A percentile compares a stretch with the other conserved stretches of the same genome.
These are phyloP conservation scores for Naja naja DNA, from an alignment of 2,113 vertebrate species.

Conservation along the genomic window DNA sequence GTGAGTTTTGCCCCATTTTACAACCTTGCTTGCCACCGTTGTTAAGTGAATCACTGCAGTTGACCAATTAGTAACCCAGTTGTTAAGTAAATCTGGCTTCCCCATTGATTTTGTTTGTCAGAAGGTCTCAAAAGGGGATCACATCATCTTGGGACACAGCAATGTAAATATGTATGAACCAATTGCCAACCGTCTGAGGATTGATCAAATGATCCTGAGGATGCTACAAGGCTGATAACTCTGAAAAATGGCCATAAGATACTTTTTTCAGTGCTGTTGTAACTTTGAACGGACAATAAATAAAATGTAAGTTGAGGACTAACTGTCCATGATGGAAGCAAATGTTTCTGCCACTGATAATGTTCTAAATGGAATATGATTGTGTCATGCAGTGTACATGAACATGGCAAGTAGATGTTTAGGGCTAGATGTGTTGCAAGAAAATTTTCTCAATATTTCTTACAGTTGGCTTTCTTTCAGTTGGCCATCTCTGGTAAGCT, in stretches of 20 bases:
- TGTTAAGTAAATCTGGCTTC: not conserved
- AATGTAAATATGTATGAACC: not conserved
- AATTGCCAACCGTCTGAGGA: not conserved
- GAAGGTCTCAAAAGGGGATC: not conserved
- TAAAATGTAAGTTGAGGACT: not conserved
- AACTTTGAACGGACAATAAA: not conserved
- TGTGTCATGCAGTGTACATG: not conserved
- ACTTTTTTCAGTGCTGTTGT: not conserved
- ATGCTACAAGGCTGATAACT: not conserved
- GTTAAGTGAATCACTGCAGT: not conserved
- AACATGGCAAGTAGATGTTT: not conserved
- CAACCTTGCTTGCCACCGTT: not conserved
- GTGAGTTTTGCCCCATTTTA: not conserved
- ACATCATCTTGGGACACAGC: not conserved
- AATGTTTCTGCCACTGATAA: not conserved
- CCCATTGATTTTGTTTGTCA: not conserved
- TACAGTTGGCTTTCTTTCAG: not conserved
- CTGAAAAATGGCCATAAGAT: not conserved
- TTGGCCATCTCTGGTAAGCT: not conserved
- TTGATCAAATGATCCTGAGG: not conserved
- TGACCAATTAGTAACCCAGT: not conserved
- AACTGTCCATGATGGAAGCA: not conserved
- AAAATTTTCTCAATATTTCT: not conserved
- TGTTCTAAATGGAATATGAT: not conserved
- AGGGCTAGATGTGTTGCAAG: not conserved